These are phyloP conservation scores for Chaetops frenatus DNA, from an alignment of 2,113 vertebrate genomes.

Conservation along the genomic window DNA sequence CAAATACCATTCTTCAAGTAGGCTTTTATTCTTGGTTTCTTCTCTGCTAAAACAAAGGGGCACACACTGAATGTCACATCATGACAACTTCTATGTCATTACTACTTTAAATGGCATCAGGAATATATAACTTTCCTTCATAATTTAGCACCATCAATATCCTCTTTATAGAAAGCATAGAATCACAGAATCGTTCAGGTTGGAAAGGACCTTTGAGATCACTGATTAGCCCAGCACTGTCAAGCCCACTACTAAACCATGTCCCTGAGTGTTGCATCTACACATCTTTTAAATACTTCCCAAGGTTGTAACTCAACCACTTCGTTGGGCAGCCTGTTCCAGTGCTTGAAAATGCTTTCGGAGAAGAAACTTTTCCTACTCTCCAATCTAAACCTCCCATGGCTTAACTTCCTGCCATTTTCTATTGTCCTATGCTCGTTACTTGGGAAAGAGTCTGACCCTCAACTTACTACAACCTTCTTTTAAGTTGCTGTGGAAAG, in stretches of 20 bases:
- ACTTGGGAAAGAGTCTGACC: neutral
- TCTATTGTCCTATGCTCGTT: neutral
- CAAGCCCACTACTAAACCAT: neutral
- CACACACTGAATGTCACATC: neutral
- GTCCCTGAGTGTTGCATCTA: neutral
- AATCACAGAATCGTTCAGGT: neutral
- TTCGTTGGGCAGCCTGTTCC: neutral
- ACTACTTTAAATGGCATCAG: neutral
- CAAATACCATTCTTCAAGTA: slow-evolving; percentile 10
- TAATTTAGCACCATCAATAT: neutral
- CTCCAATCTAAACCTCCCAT: neutral
- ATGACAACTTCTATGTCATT: neutral
- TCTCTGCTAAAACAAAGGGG: neutral
- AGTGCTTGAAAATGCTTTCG: neutral
- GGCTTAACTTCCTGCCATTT: neutral
- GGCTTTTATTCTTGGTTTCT: neutral
- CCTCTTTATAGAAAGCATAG: neutral
- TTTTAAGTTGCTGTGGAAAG: neutral
- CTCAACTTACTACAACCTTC: neutral
- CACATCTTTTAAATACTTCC: neutral
- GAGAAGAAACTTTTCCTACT: neutral
- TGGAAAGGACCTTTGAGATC: neutral
- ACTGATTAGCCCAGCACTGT: fast-evolving
- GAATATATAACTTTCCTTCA: neutral
- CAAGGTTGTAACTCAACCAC: neutral